A percentile compares a stretch with the other conserved stretches of the same genome.
Conservation (phyloP, 2,797 vertebrate species). For the Enteromius treurensis region DNA sequence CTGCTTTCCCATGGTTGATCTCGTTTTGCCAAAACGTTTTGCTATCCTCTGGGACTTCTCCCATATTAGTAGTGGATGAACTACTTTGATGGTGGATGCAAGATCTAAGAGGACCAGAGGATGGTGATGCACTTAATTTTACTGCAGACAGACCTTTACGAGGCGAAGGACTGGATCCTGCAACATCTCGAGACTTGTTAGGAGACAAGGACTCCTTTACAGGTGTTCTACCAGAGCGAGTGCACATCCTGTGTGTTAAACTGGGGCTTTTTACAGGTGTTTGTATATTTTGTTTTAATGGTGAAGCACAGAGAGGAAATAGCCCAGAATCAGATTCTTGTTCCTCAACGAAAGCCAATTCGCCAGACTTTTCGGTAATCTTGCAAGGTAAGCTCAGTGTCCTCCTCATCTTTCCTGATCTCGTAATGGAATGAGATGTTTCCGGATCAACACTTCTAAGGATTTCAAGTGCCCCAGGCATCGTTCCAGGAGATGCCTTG, state of each 20-base stretch:
- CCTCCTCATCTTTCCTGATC: constrained; percentile 53
- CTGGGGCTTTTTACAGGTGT: constrained; percentile 58
- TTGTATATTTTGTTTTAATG: constrained; percentile 52
- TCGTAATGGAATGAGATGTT: constrained; percentile 27
- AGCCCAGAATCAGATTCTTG: constrained; percentile 14
- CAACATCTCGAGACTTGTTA: constrained; percentile 8
- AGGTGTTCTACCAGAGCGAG: constrained; percentile 70
- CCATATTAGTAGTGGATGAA: neutral
- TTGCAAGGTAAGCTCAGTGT: constrained; percentile 57
- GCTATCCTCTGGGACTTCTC: neutral
- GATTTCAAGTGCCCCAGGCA: constrained; percentile 29
- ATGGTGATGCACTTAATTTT: neutral
- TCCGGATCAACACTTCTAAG: constrained; percentile 21
- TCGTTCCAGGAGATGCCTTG: constrained; percentile 41
- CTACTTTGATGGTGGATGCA: neutral
- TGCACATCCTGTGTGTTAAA: constrained; percentile 63
- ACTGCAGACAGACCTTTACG: neutral
- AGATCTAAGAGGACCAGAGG: constrained; percentile 6
- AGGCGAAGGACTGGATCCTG: neutral
- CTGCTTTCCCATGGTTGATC: constrained; percentile 33
- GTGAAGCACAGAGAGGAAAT: constrained; percentile 29
- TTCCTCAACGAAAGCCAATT: constrained; percentile 30
- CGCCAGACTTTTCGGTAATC: constrained; percentile 8
- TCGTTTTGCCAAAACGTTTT: constrained; percentile 19
- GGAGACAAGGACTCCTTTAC: constrained; percentile 53